Percentiles rank a stretch among this genome's conserved stretches.
Conservation (phyloP, 2,113 vertebrate genomes). For the Elephantulus edwardii region DNA sequence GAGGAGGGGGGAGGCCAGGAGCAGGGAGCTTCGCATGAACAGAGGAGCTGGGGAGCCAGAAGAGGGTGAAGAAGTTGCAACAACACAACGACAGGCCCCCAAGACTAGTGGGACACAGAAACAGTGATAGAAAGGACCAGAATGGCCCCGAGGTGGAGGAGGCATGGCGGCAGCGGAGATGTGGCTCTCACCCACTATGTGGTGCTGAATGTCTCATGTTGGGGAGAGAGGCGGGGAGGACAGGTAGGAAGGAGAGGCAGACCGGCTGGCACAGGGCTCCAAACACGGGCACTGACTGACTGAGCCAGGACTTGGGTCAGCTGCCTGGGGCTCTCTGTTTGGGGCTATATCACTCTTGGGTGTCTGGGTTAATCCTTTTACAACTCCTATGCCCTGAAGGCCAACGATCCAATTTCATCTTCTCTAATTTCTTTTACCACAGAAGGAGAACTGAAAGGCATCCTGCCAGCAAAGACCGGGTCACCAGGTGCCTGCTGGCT, state of each 20-base stretch:
- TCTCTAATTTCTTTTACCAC: conserved; percentile 26
- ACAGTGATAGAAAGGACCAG: conserved; percentile 78
- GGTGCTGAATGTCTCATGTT: conserved; percentile 63
- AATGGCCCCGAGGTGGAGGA: conserved; percentile 73
- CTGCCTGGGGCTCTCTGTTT: conserved; percentile 25
- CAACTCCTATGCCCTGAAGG: neutral
- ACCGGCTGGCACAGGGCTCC: conserved; percentile 87
- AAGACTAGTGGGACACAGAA: conserved; percentile 71
- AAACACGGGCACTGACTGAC: conserved; percentile 76
- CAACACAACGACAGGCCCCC: conserved; percentile 73
- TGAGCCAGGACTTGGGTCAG: neutral
- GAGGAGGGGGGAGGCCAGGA: neutral
- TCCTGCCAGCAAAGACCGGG: neutral
- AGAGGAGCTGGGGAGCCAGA: neutral
- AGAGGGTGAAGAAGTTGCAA: conserved; percentile 66
- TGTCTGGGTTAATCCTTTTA: conserved; percentile 9
- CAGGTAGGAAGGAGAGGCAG: conserved; percentile 47
- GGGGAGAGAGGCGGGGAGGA: neutral
- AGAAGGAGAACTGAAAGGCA: neutral
- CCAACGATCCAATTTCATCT: conserved; percentile 19
- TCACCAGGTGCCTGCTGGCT: neutral
- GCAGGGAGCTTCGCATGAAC: conserved; percentile 56
- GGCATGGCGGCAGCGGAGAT: conserved; percentile 80
- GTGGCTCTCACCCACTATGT: conserved; percentile 77
- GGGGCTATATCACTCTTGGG: neutral